Evolutionary conservation across 2,888 invertebrate species (phyloP).

Genomic region (Caenorhabditis sp.): DNA sequence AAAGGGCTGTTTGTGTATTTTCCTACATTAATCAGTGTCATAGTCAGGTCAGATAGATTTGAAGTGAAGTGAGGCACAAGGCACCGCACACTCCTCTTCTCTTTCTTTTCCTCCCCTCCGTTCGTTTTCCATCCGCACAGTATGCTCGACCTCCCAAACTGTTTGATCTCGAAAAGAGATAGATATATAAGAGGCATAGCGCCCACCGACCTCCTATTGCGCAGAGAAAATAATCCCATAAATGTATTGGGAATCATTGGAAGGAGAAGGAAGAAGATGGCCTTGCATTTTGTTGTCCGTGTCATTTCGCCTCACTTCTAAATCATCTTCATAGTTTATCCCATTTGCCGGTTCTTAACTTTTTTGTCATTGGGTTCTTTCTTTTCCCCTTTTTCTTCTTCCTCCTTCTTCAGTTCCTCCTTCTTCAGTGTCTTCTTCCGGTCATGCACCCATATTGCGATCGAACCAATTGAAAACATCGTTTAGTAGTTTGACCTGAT

Average conservation of each 20-base stretch:
- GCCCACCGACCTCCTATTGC: not conserved
- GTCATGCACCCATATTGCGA: too few relatives aligned
- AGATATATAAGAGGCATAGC: conserved; percentile 16
- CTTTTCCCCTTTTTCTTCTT: too few relatives aligned
- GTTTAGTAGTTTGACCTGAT: not conserved
- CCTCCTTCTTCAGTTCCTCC: too few relatives aligned
- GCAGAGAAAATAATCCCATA: conserved; percentile 45
- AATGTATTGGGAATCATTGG: conserved; percentile 33
- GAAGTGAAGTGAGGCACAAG: conserved; percentile 32
- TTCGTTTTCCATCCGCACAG: conserved; percentile 2
- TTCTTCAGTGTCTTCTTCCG: too few relatives aligned
- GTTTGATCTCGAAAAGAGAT: conserved; percentile 16
- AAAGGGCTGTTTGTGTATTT: conserved; percentile 52
- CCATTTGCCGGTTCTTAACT: conserved; percentile 8
- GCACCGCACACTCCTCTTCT: conserved; percentile 20
- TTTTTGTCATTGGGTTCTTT: not conserved
- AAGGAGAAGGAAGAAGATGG: conserved; percentile 11
- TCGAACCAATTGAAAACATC: not conserved
- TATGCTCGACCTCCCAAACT: conserved; percentile 32
- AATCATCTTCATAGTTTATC: conserved; percentile 26
- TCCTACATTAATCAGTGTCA: conserved; percentile 51
- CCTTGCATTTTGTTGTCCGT: conserved; percentile 34
- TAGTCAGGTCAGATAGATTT: conserved; percentile 57
- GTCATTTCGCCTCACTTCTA: conserved; percentile 21
- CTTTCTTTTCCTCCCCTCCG: not conserved